These are phyloP conservation scores for Nephrotoma guestfalica DNA, from an alignment of 2,888 invertebrate species.

Conservation along the genomic window DNA sequence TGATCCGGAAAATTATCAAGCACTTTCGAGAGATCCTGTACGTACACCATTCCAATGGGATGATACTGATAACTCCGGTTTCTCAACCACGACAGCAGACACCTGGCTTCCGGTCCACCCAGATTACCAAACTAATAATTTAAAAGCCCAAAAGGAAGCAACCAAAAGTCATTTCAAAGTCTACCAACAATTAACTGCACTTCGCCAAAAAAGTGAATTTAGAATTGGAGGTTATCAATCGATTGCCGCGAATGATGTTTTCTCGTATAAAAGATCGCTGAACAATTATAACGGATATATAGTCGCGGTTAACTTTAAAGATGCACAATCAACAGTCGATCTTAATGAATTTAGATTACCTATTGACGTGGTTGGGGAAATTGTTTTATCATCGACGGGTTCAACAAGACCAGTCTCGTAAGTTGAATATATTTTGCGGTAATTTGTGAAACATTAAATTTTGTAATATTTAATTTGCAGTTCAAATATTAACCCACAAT, in stretches of 20 bases:
- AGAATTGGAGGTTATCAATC: conserved; percentile 39
- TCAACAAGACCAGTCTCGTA: neutral
- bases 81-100: conserved; percentile 35
- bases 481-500: neutral
- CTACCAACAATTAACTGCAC: conserved; percentile 40
- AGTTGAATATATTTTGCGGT: neutral
- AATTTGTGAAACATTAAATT: neutral
- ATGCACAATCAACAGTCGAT: neutral
- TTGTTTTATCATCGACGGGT: neutral
- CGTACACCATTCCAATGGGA: conserved; percentile 77
- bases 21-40: conserved; percentile 51
- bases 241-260: conserved; percentile 31
- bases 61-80: conserved; percentile 35
- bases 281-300: neutral
- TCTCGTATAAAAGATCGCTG: neutral
- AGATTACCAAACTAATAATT: conserved; percentile 43
- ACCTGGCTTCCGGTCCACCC: conserved; percentile 58
- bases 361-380: neutral
- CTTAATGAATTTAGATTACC: neutral
- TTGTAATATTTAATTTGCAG: neutral
- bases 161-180: conserved; percentile 44
- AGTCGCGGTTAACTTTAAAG: neutral
- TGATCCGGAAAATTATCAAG: conserved; percentile 39
- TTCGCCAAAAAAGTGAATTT: conserved; percentile 39
- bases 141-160: conserved; percentile 34